Evolutionary conservation across 2,888 invertebrate genomes (phyloP), one percentile per base, ranked within the genome.

Genomic region (Agrotis puta): DNA sequence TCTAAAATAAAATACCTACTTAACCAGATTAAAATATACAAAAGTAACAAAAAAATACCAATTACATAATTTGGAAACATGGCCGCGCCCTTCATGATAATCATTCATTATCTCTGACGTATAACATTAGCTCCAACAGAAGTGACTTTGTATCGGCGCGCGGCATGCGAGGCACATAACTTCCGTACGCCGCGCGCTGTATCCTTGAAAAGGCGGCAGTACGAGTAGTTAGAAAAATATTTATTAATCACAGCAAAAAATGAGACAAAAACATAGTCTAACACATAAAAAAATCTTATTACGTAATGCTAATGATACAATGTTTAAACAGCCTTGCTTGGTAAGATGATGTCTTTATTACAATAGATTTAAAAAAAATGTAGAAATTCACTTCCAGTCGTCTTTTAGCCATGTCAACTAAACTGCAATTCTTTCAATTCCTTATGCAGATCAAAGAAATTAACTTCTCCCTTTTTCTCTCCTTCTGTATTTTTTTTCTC

Each of bases 391-490:
- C 3, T 22, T 63, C 7, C 6, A 54, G 18, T 33, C 18, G 39
- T 18, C 13, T 22, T 22, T 13, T 22, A 18, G 14, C 14, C n/a
- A 20, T 50, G 16, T 62, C 16, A 47, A 20, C n/a, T 1, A 0
- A 16, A 56, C 20, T 56, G 33, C n/a, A 56, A 20, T 14, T 56
- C 56, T 27, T 62, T 27, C 16, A 48, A 27, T 62, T 56, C 5
- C 56, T 33, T 56, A n/a, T 6, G n/a, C 33, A 56, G 56, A 33
- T 56, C 56, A 56, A 61, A 59, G 45, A 22, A 59, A 22, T 33
- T 20, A 33, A 48, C 3, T 14, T 39, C 39, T 39, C 39, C 39
- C 39, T 39, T 39, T 39, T 22, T 48, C 2, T 48, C 48, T 3
- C 11, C 39, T 18, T 24, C 9, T 14, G 4, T 24, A 33, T 22